Base-by-base conservation (phyloP, 2,888 invertebrate species). In the Lymantria monacha region DNA sequence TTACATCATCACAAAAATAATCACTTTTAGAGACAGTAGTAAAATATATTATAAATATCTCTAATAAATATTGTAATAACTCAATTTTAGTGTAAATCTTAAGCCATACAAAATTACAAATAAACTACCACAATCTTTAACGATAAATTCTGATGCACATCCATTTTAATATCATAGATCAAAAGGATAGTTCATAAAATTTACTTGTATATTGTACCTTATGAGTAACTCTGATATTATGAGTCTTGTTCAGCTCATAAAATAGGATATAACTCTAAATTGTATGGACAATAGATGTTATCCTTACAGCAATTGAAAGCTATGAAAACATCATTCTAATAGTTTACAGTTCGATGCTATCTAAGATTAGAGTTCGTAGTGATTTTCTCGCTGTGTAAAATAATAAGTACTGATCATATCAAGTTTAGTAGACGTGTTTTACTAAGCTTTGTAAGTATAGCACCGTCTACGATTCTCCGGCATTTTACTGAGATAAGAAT, bases 111-210 rank as follows among this genome's bases (percentile, higher is more conserved):
- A 33, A 33, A 10, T 10, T 10, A 33, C 33, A 5, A 9, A 33
- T 8, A 8, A 33, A 22, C 22, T 22, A 22, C 22, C 5, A n/a
- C 22, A 3, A 22, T 22, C 22, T 5, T 22, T 22, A 22, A 22
- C 22, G 5, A 22, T 22, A 22, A 22, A 22, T 22, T 22, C 33
- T 10, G 33, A 9, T 8, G 10, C 7, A 33, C 2, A 33, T 33
- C 10, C 33, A 33, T 33, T 33, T 3, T 10, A 48, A 31, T 14
- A 15, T 36, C 31, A n/a, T 33, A 43, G 57, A 62, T 65, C 63
- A 65, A 62, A 62, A 60, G 57, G 52, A 53, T 55, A 48, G 50
- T 52, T 62, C 51, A 52, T 46, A 44, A 37, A 49, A 41, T 41
- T 36, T 44, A 51, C 14, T 3, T 2, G 48, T 48, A 13, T 30